Percentiles rank a stretch among this genome's conserved stretches.
Conservation (phyloP, 1,140 invertebrate species). For the Saxidomus purpurata region DNA sequence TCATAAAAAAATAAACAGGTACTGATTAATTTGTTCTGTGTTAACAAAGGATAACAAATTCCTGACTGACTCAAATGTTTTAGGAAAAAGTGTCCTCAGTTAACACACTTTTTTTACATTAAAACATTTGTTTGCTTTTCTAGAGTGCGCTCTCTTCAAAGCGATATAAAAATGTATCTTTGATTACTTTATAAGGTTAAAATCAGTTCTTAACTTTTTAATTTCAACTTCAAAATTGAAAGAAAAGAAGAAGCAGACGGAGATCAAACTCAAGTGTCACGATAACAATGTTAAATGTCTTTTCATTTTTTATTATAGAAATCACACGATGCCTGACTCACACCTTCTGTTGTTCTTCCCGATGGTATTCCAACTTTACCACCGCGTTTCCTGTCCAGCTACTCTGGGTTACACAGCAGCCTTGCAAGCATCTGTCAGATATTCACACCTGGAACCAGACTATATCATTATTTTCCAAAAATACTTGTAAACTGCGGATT, state of each 20-base stretch:
- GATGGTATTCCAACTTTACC: neutral
- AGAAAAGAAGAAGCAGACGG: neutral
- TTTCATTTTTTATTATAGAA: neutral
- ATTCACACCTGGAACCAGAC: constrained; percentile 57
- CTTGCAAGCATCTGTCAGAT: constrained; percentile 53
- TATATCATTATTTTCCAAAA: constrained; percentile 50
- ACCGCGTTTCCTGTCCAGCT: neutral
- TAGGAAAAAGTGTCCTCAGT: too few relatives aligned
- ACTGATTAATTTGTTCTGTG: too few relatives aligned
- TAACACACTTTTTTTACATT: too few relatives aligned
- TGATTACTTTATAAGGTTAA: too few relatives aligned
- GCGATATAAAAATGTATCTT: too few relatives aligned
- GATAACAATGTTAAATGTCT: neutral
- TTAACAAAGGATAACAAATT: too few relatives aligned
- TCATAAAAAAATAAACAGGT: too few relatives aligned
- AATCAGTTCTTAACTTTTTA: too few relatives aligned
- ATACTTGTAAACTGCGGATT: constrained; percentile 63
- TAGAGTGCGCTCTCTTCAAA: too few relatives aligned
- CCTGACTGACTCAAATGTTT: too few relatives aligned
- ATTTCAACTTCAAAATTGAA: too few relatives aligned
- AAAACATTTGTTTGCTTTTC: too few relatives aligned
- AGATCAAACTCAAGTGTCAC: neutral
- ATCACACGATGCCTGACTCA: neutral
- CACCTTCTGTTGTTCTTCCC: neutral
- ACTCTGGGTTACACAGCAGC: constrained; percentile 36